phyloP scores from a whole-genome alignment of 2,888 invertebrate species.

The Chorisops tibialis region DNA sequence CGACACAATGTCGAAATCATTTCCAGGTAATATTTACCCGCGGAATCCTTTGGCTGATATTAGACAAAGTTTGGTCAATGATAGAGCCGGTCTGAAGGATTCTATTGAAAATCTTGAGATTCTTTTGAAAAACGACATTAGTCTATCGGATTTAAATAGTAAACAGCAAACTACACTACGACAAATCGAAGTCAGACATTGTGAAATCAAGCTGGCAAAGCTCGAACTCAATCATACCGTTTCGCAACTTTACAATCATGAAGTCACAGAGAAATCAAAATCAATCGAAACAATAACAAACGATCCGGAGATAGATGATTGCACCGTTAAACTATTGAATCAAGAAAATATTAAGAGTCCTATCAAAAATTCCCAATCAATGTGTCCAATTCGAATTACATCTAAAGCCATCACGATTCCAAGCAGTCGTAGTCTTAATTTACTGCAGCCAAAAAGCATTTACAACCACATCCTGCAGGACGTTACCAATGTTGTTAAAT shows the following conservation, averaged over 20 bases:
- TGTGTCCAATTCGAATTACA: conserved; percentile 44
- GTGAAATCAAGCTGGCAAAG: background rate
- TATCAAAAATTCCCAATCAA: conserved; percentile 49
- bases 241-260: background rate
- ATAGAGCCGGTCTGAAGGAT: conserved; percentile 45
- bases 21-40: conserved; percentile 32
- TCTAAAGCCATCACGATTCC: conserved; percentile 44
- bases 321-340: conserved; percentile 33
- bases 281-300: conserved; percentile 19
- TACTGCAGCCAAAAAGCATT: conserved; percentile 37
- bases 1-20: conserved; percentile 11
- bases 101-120: conserved; percentile 52
- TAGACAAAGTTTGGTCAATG: conserved; percentile 43
- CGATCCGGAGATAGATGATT: background rate
- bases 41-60: conserved; percentile 45
- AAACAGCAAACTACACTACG: conserved; percentile 48
- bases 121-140: conserved; percentile 51
- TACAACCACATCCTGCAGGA: conserved; percentile 40
- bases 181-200: background rate
- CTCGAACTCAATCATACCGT: background rate
- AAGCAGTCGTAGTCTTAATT: conserved; percentile 49
- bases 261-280: conserved; percentile 8
- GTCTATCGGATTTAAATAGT: conserved; percentile 49
- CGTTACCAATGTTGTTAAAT: conserved; percentile 39
- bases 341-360: conserved; percentile 44